A percentile compares a stretch with the other conserved stretches of the same genome.
phyloP scores from a whole-genome alignment of 1,140 invertebrate species.

The Leptopilina clavipes region DNA sequence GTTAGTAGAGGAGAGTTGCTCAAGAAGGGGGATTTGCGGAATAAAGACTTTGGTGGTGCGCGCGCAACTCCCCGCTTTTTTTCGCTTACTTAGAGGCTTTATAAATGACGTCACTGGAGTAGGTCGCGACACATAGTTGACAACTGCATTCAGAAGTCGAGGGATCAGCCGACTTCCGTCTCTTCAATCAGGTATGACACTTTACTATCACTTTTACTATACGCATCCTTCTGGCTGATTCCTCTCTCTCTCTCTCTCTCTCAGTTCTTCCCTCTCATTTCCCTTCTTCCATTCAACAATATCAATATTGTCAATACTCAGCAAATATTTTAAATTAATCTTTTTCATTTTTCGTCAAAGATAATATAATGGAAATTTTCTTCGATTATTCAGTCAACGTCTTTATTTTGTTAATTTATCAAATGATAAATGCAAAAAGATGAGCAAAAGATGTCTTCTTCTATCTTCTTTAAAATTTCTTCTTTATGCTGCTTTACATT shows the following conservation, averaged over 20 bases:
- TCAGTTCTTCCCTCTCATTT: conserved; percentile 37
- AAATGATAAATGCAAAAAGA: no score
- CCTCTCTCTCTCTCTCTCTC: conserved; percentile 33
- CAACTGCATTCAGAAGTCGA: conserved; percentile 64
- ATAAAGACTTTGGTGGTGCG: conserved; percentile 54
- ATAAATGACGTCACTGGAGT: conserved; percentile 72
- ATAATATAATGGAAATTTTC: no score
- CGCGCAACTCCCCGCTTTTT: conserved; percentile 66
- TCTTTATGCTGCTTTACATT: no score
- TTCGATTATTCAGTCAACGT: no score
- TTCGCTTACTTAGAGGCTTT: conserved; percentile 59
- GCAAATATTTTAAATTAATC: no score
- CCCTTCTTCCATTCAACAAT: conserved; percentile 16
- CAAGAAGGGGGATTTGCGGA: conserved; percentile 1
- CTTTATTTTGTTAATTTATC: no score
- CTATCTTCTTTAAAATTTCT: no score
- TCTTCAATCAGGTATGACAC: conserved; percentile 56
- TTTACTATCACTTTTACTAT: conserved; percentile 22
- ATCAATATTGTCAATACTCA: background rate
- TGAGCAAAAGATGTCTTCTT: no score
- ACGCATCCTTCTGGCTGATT: conserved; percentile 25
- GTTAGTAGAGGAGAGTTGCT: background rate
- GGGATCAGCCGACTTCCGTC: conserved; percentile 52
- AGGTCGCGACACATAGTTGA: conserved; percentile 67
- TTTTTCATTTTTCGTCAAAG: no score